Base-by-base conservation (phyloP, 2,888 invertebrate genomes). In the Cataglyphis livida region DNA sequence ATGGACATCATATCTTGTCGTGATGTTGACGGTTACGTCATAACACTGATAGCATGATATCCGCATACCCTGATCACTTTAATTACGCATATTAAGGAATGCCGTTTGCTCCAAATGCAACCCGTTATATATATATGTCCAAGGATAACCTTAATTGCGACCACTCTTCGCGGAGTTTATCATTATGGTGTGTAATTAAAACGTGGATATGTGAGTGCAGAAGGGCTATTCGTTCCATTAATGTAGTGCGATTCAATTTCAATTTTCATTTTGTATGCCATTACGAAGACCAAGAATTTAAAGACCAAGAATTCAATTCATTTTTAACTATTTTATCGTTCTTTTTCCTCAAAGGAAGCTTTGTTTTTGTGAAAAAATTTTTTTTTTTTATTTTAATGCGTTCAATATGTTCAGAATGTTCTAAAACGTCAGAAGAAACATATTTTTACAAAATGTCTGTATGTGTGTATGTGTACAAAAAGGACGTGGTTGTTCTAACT, bases 21-120 rank as follows among this genome's bases (percentile, higher is more conserved):
- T 54, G 83, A 83, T 78, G 83, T 86, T 76, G 73, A 85, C 83
- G 71, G 83, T 86, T 87, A 76, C 85, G 84, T 85, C 85, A 87
- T 88, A 88, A 88, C 79, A 78, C 64, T 84, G 84, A 1, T 35
- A 35, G 85, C 65, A 66, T 78, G 64, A 57, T 25, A 44, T 59
- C 81, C 82, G 57, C 79, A 70, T 54, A 1, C 75, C 48, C 76
- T 28, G 28, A 32, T 78, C 84, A 86, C 85, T 74, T 86, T 83
- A 82, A 89, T 88, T 38, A 25, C 25, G n/a, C 32, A 51, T 73
- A 82, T 84, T 86, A 18, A 70, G 7, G 21, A 57, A 44, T 57
- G 70, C 41, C 57, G 51, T 38, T 51, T 21, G 64, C 12, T 44
- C 35, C 35, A 57, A 78, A 78, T 28, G 41, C 28, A 51, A 57